Conservation (phyloP, 2,113 vertebrate species). For the Pipa parva region DNA sequence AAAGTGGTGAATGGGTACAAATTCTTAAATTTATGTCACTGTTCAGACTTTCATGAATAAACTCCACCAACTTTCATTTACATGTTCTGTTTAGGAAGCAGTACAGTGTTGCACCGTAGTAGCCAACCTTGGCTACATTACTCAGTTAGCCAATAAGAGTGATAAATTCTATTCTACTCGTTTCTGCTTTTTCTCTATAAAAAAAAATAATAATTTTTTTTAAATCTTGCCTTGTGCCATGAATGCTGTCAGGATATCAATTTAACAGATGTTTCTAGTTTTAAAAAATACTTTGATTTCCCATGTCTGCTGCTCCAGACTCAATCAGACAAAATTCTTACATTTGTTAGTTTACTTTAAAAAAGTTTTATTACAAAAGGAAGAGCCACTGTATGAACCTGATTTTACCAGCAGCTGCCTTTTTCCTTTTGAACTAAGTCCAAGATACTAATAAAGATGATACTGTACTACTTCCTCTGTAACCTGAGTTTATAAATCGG, state of each 20-base stretch:
- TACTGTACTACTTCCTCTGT: not conserved
- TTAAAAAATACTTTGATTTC: not conserved
- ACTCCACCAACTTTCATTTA: too few relatives aligned
- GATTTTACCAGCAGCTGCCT: constrained; percentile 1
- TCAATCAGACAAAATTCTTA: not conserved
- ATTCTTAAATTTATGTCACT: too few relatives aligned
- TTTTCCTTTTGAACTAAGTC: not conserved
- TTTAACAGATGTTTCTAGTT: not conserved
- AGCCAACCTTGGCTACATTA: too few relatives aligned
- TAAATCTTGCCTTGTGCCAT: not conserved
- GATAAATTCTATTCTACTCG: too few relatives aligned
- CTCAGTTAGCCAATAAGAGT: too few relatives aligned
- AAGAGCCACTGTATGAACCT: not conserved
- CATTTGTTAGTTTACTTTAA: not conserved
- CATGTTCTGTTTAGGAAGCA: too few relatives aligned
- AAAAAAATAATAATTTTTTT: not conserved
- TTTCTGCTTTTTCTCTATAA: not conserved
- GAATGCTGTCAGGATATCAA: not conserved
- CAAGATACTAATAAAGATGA: not conserved
- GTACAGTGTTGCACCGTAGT: too few relatives aligned
- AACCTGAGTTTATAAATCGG: not conserved
- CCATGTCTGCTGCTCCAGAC: not conserved
- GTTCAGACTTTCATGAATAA: too few relatives aligned
- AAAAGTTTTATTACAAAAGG: not conserved
- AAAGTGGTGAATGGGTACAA: too few relatives aligned